phyloP scores from a whole-genome alignment of 2,113 vertebrate genomes.

The Triplophysa dalaica region DNA sequence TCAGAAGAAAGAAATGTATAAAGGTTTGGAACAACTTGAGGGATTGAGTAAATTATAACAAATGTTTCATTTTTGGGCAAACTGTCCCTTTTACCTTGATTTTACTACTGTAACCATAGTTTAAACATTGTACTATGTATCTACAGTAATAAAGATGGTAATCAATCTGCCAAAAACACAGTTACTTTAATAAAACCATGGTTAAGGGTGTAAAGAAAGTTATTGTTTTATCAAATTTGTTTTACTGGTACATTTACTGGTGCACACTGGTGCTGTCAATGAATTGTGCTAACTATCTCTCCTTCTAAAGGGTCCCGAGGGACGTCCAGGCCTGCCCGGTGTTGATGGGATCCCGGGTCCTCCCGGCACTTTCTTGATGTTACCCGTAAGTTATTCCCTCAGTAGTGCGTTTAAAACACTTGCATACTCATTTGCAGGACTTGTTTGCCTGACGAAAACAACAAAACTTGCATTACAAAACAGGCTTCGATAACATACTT shows the following conservation, averaged over 20 bases:
- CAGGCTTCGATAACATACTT: conserved; percentile 30
- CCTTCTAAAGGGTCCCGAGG: conserved; percentile 78
- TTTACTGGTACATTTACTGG: neutral
- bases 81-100: too few relatives aligned
- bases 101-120: too few relatives aligned
- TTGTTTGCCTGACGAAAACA: neutral
- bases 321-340: conserved; percentile 82
- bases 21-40: too few relatives aligned
- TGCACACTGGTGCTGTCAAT: neutral
- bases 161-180: too few relatives aligned
- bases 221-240: neutral
- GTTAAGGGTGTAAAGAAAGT: neutral
- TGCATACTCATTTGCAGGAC: neutral
- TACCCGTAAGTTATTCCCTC: conserved; percentile 77
- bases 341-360: conserved; percentile 83
- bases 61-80: too few relatives aligned
- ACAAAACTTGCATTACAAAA: neutral
- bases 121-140: too few relatives aligned
- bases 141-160: too few relatives aligned
- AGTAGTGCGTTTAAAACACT: conserved; percentile 1
- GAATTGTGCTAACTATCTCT: neutral
- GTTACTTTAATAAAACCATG: too few relatives aligned
- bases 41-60: too few relatives aligned
- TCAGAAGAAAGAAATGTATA: too few relatives aligned
- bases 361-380: conserved; percentile 86